Evolutionary conservation across 2,888 invertebrate genomes (phyloP).

Genomic region (Xanthostigma xanthostigma): DNA sequence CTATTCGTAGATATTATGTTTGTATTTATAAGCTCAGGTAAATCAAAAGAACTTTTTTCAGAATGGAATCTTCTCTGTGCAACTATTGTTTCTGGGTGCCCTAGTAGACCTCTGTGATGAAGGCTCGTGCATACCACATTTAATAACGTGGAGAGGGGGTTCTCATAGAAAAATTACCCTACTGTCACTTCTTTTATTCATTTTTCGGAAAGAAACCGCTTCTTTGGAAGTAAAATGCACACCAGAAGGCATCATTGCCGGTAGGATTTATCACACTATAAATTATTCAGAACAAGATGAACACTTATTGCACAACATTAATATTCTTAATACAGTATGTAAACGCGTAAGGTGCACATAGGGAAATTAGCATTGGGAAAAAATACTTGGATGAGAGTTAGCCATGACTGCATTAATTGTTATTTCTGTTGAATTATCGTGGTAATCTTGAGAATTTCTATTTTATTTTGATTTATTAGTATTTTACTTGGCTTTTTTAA

Average conservation of each 20-base stretch:
- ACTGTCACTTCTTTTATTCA: conserved; percentile 24
- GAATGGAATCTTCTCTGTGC: conserved; percentile 22
- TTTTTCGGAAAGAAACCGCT: conserved; percentile 30
- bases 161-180: conserved; percentile 20
- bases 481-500: too few relatives aligned
- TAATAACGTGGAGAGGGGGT: conserved; percentile 30
- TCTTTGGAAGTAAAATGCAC: conserved; percentile 21
- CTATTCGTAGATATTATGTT: neutral
- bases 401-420: too few relatives aligned
- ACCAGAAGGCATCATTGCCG: conserved; percentile 22
- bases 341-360: too few relatives aligned
- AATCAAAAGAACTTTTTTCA: conserved; percentile 8
- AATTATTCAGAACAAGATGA: neutral
- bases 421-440: too few relatives aligned
- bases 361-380: too few relatives aligned
- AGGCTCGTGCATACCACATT: conserved; percentile 23
- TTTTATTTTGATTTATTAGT: too few relatives aligned
- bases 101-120: conserved; percentile 27
- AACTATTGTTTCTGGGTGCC: conserved; percentile 25
- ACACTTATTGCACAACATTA: too few relatives aligned
- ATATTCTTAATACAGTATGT: too few relatives aligned
- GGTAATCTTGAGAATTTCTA: too few relatives aligned
- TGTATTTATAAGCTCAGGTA: neutral
- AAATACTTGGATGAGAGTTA: too few relatives aligned
- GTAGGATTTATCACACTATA: conserved; percentile 12